phyloP scores from a whole-genome alignment of 2,113 vertebrate species.

The Lepus timidus region DNA sequence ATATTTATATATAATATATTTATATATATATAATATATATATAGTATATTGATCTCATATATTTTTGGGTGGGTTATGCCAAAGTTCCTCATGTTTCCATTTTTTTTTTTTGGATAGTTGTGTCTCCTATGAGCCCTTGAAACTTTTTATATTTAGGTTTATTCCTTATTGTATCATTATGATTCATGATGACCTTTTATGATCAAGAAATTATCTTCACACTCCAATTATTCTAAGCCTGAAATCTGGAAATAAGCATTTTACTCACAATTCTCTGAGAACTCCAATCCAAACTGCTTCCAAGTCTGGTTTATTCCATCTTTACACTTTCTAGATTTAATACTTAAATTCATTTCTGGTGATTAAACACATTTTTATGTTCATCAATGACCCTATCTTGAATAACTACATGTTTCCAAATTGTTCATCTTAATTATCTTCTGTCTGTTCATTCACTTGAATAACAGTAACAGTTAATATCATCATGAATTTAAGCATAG shows the following conservation, averaged over 20 bases:
- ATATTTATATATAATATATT: no score
- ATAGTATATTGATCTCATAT: neutral
- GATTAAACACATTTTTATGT: neutral
- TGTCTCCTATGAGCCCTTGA: neutral
- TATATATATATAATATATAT: no score
- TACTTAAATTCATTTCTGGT: neutral
- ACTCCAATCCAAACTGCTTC: neutral
- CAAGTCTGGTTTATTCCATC: neutral
- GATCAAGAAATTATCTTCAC: neutral
- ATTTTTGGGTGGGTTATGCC: neutral
- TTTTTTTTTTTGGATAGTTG: neutral
- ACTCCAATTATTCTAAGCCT: neutral
- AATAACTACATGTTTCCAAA: neutral
- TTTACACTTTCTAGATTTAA: constrained; percentile 20
- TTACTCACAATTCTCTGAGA: neutral
- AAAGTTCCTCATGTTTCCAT: neutral
- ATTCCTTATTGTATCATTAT: neutral
- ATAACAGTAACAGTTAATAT: neutral
- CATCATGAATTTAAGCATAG: neutral
- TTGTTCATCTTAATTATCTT: neutral
- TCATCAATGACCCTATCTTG: neutral
- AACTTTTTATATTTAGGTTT: neutral
- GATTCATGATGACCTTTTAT: neutral
- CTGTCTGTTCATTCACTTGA: neutral
- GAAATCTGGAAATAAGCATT: constrained; percentile 16